A percentile compares a stretch with the other conserved stretches of the same genome.
Conservation (phyloP, 2,797 vertebrate species). For the Macropodus opercularis region DNA sequence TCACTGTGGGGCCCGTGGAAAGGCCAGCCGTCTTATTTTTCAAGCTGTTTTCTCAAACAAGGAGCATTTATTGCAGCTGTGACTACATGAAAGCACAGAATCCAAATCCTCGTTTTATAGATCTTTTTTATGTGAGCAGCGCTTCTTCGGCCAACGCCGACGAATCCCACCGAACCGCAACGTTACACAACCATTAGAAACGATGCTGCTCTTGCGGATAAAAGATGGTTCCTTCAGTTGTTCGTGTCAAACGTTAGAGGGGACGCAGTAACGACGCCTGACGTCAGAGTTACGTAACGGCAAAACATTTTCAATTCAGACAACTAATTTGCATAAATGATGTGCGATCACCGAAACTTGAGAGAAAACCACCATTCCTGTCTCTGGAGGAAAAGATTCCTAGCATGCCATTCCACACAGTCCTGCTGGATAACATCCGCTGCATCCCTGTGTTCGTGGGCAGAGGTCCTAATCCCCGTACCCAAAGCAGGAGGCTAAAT, state of each 20-base stretch:
- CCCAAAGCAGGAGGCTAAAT: constrained; percentile 68
- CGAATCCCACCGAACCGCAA: constrained; percentile 33
- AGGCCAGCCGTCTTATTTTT: constrained; percentile 51
- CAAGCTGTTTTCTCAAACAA: constrained; percentile 33
- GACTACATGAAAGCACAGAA: constrained; percentile 1
- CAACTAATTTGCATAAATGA: constrained; percentile 23
- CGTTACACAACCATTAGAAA: constrained; percentile 30
- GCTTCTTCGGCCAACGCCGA: constrained; percentile 16
- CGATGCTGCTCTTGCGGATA: constrained; percentile 14
- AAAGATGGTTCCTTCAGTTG: constrained; percentile 26
- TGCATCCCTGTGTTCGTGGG: constrained; percentile 48
- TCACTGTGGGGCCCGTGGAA: constrained; percentile 45
- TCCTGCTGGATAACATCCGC: constrained; percentile 73
- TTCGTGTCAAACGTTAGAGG: constrained; percentile 22
- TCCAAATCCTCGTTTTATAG: constrained; percentile 60
- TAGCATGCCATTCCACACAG: constrained; percentile 66
- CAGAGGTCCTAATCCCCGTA: constrained; percentile 66
- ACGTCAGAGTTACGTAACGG: constrained; percentile 29
- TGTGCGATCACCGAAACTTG: constrained; percentile 9
- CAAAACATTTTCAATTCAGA: constrained; percentile 2
- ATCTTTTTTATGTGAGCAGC: constrained; percentile 36
- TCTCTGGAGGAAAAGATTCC: constrained; percentile 51
- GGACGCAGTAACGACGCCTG: constrained; percentile 7
- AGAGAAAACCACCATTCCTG: constrained; percentile 29
- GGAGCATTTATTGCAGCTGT: constrained; percentile 54